Conservation (phyloP, 2,113 vertebrate genomes). For the Indri indri region DNA sequence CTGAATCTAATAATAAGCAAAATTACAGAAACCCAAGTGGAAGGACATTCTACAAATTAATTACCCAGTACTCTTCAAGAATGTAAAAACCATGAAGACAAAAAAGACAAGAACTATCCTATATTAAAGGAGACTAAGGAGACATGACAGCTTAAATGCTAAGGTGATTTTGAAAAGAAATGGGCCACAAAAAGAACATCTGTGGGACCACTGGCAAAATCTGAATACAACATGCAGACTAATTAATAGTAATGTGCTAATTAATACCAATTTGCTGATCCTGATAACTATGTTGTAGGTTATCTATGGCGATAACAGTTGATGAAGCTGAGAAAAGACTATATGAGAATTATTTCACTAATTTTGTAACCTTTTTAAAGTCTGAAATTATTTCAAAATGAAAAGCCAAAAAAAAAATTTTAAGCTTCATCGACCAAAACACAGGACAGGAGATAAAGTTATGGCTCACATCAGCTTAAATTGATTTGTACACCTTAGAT, state of each 20-base stretch:
- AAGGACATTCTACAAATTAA: neutral
- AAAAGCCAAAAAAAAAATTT: neutral
- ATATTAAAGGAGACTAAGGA: neutral
- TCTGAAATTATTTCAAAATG: conserved; percentile 22
- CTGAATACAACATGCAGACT: neutral
- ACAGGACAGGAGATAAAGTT: neutral
- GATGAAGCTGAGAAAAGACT: neutral
- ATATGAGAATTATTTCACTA: neutral
- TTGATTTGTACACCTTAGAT: neutral
- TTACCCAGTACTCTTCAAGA: neutral
- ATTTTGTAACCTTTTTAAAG: neutral
- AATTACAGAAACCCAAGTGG: neutral
- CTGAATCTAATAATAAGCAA: neutral
- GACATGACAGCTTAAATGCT: neutral
- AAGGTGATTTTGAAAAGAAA: neutral
- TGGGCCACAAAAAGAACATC: neutral
- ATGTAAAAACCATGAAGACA: neutral
- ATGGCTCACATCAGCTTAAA: neutral
- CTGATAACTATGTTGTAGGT: neutral
- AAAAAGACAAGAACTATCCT: neutral
- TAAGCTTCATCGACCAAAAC: neutral
- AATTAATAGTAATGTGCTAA: neutral
- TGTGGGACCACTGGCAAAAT: neutral
- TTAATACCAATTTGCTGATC: neutral
- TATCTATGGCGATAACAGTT: neutral